Evolutionary conservation across 2,113 vertebrate genomes (phyloP).

Genomic region (Tonatia bakeri): DNA sequence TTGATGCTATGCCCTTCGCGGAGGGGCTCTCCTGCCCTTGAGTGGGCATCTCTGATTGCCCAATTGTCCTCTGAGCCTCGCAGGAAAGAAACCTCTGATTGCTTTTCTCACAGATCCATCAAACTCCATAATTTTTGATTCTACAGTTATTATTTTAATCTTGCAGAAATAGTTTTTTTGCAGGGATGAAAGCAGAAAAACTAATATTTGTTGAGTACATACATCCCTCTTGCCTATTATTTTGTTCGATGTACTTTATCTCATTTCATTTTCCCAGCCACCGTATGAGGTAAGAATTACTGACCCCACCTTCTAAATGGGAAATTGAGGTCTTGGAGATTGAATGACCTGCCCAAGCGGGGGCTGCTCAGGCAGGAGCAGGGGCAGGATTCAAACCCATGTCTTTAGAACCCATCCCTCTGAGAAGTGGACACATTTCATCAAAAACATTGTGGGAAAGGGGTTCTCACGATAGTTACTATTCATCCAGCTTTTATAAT

Average conservation of each 20-base stretch:
- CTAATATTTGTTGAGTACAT: background rate
- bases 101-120: background rate
- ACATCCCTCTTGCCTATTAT: background rate
- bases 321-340: background rate
- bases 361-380: no score
- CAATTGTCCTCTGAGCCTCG: background rate
- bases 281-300: background rate
- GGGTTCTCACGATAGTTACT: background rate
- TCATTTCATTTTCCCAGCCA: background rate
- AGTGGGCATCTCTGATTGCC: background rate
- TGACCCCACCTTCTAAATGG: background rate
- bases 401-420: background rate
- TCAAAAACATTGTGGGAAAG: background rate
- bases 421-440: background rate
- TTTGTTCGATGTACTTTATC: background rate
- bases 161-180: background rate
- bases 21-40: rapidly evolving
- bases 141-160: background rate
- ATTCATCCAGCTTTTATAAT: background rate
- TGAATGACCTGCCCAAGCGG: background rate
- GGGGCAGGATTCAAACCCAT: background rate
- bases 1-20: rapidly evolving
- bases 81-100: background rate
- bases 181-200: background rate
- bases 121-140: background rate